Conservation (phyloP, 1,140 invertebrate species). For the Whitmania pigra region DNA sequence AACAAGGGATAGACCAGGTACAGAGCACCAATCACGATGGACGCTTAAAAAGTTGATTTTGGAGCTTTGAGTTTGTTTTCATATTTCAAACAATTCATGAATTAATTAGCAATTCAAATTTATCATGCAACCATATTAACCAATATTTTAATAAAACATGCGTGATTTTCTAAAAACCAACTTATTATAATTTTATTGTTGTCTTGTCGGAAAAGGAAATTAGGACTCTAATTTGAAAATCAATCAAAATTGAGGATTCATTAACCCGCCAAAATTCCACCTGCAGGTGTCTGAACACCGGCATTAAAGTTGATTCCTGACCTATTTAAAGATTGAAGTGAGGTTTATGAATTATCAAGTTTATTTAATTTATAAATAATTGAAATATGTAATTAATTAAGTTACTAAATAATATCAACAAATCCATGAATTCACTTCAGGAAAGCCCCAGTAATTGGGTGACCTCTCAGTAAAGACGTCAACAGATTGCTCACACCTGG, state of each 20-base stretch:
- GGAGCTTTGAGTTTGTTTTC: background rate
- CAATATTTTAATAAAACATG: too few relatives aligned
- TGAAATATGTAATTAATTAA: too few relatives aligned
- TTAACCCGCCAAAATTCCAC: constrained; percentile 70
- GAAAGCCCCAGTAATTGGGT: constrained; percentile 66
- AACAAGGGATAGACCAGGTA: constrained; percentile 39
- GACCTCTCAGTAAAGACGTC: constrained; percentile 73
- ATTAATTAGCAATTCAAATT: background rate
- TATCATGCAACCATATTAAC: too few relatives aligned
- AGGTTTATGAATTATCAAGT: background rate
- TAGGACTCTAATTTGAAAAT: background rate
- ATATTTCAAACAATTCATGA: background rate
- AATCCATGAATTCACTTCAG: constrained; percentile 32
- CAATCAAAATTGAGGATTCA: background rate
- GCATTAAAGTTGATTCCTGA: constrained; percentile 86
- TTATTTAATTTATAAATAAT: background rate
- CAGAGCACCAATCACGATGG: constrained; percentile 39
- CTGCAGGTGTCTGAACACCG: constrained; percentile 74
- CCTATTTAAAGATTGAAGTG: constrained; percentile 27
- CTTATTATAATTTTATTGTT: background rate
- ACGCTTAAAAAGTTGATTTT: constrained; percentile 30
- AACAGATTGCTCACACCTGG: constrained; percentile 64
- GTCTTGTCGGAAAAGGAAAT: background rate
- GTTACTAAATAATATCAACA: too few relatives aligned
- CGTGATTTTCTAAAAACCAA: too few relatives aligned